phyloP scores from a whole-genome alignment of 2,888 invertebrate species.

The Tipula confusa region DNA sequence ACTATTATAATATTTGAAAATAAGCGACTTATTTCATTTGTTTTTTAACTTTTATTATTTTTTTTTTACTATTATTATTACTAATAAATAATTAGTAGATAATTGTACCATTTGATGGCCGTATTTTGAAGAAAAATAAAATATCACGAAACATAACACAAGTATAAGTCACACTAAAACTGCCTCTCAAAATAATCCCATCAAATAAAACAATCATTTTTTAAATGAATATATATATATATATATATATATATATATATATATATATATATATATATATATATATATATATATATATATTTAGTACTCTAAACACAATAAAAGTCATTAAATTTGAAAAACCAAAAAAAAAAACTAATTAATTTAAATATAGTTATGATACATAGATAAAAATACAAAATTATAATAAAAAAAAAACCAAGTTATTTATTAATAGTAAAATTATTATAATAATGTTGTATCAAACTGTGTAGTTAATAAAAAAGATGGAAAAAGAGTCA shows the following conservation, averaged over 20 bases:
- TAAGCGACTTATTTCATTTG: background rate
- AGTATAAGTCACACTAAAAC: background rate
- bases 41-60: background rate
- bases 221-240: too few species aligned
- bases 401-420: constrained; percentile 12
- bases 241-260: too few species aligned
- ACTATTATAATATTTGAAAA: background rate
- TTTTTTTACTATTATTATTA: too few species aligned
- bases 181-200: constrained; percentile 20
- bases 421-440: constrained; percentile 25
- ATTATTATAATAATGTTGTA: constrained; percentile 25
- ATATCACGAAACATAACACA: background rate
- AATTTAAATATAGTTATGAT: constrained; percentile 3
- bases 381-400: constrained; percentile 13
- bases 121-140: constrained; percentile 25
- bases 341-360: background rate
- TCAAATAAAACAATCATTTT: constrained; percentile 12
- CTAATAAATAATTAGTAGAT: background rate
- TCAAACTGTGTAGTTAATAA: constrained; percentile 12
- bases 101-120: constrained; percentile 9
- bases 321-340: constrained; percentile 21
- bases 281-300: too few species aligned
- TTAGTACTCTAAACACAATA: constrained; percentile 16
- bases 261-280: too few species aligned
- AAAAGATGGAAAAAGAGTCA: background rate